Evolutionary conservation across 1,140 invertebrate genomes (phyloP).

Genomic region (Cyrtorhinus lividipennis): DNA sequence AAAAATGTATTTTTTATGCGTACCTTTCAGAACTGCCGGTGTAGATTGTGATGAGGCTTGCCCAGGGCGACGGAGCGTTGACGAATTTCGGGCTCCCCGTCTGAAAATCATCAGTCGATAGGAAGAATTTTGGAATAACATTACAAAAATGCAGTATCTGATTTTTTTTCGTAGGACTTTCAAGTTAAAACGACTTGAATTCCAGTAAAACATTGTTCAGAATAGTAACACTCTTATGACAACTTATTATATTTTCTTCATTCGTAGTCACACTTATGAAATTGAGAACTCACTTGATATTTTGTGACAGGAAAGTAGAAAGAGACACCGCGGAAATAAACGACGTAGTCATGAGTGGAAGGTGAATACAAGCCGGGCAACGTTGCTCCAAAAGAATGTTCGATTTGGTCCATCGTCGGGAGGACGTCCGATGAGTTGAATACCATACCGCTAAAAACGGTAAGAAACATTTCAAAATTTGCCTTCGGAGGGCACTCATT

Average conservation of each 20-base stretch:
- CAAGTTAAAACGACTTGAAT: too few relatives aligned
- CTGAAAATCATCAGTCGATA: too few relatives aligned
- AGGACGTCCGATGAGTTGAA: constrained; percentile 92
- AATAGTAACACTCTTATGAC: too few relatives aligned
- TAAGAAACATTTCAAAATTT: too few relatives aligned
- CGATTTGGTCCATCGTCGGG: constrained; percentile 92
- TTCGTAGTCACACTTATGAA: too few relatives aligned
- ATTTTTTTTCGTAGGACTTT: too few relatives aligned
- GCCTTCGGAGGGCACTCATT: too few relatives aligned
- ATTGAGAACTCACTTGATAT: constrained; percentile 46
- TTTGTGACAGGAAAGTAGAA: constrained; percentile 93
- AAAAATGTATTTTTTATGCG: too few relatives aligned
- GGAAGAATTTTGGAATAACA: too few relatives aligned
- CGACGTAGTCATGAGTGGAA: constrained; percentile 80
- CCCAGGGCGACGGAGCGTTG: constrained; percentile 15
- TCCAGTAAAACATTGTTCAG: too few relatives aligned
- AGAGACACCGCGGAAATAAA: constrained; percentile 87
- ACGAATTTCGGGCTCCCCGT: constrained; percentile 1
- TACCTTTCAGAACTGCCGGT: constrained; percentile 29
- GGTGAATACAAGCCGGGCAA: constrained; percentile 91
- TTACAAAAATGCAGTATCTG: background rate
- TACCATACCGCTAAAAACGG: constrained; percentile 54
- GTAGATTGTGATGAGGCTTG: constrained; percentile 12
- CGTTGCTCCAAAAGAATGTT: constrained; percentile 96
- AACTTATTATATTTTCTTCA: too few relatives aligned